Evolutionary conservation across 2,888 invertebrate species (phyloP), one percentile per base, ranked within the genome.

Genomic region (Caenorhabditis sp.): DNA sequence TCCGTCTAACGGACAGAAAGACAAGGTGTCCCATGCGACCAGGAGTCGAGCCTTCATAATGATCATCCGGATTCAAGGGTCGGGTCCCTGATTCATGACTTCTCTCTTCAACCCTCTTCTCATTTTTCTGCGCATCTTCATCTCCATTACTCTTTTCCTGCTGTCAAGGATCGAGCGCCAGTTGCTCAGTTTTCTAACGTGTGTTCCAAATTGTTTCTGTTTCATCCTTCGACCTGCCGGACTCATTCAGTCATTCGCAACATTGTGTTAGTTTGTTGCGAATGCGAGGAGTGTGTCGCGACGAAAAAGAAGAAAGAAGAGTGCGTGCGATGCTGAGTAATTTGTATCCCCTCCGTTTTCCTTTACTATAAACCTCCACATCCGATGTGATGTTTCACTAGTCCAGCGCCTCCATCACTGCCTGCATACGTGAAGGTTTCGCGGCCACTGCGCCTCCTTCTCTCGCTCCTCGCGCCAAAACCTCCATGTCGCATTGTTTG

Each of bases 291-390:
- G 64, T 24, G 62, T 58, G 60, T 9, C 56, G 55, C 22, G 60
- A 28, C 58, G 56, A 65, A 40, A 32, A 28, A 65, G 24, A 70
- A 56, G 50, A 56, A 40, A 64, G 72, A 74, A 65, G 65, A 74
- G 74, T 74, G 74, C 74, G 74, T 74, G 76, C 60, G 62, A 72
- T 64, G 72, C 72, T 64, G 60, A 76, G 76, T 76, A 76, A 76
- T 76, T 76, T 76, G 76, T 76, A 76, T 76, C 58, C 24, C 53
- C 44, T 32, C 24, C 13, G 32, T 37, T 53, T 32, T 20, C 26
- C 65, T 26, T 22, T 37, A 64, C 71, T 72, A 24, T 47, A 47
- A 44, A 20, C 24, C 64, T 74, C 67, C 58, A 20, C 50, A 22
- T 24, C 65, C 51, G 20, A 28, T 26, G 51, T 67, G 53, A 65